phyloP scores from a whole-genome alignment of 2,797 vertebrate genomes.

The Phoebastria nigripes region DNA sequence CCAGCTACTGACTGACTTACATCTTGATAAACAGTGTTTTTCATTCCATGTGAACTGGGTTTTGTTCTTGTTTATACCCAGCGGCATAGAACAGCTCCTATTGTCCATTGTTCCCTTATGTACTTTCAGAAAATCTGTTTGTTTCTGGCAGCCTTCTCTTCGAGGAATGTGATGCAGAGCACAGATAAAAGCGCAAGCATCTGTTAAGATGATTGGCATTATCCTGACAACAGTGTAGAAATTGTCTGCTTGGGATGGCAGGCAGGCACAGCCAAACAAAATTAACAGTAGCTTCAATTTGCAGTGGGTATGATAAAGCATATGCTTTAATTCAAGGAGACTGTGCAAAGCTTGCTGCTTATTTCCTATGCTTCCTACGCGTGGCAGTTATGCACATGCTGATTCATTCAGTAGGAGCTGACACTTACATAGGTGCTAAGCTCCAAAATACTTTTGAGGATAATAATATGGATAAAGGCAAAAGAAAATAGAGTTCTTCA shows the following conservation, averaged over 20 bases:
- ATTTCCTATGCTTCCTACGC: background rate
- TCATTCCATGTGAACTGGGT: slow-evolving; percentile 10
- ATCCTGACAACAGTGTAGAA: background rate
- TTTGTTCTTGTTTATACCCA: slow-evolving; percentile 48
- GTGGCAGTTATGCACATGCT: accelerated
- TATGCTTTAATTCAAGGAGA: background rate
- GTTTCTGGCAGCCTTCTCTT: slow-evolving; percentile 28
- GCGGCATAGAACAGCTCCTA: background rate
- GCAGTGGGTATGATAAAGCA: background rate
- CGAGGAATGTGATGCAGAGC: slow-evolving; percentile 17
- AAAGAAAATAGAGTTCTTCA: background rate
- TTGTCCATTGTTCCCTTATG: slow-evolving; percentile 48
- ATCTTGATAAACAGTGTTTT: slow-evolving; percentile 12
- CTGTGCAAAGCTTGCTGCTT: background rate
- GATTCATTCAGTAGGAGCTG: background rate
- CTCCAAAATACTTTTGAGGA: background rate
- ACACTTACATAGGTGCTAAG: background rate
- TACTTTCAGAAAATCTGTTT: slow-evolving; percentile 38
- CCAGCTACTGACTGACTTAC: background rate
- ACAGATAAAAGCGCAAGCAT: slow-evolving; percentile 18
- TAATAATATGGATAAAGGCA: background rate
- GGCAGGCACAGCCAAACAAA: background rate
- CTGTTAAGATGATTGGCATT: slow-evolving; percentile 26
- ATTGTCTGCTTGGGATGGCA: background rate
- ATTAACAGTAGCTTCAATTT: background rate